phyloP scores from a whole-genome alignment of 2,888 invertebrate species.

The Himalopsyche kuldschensis region DNA sequence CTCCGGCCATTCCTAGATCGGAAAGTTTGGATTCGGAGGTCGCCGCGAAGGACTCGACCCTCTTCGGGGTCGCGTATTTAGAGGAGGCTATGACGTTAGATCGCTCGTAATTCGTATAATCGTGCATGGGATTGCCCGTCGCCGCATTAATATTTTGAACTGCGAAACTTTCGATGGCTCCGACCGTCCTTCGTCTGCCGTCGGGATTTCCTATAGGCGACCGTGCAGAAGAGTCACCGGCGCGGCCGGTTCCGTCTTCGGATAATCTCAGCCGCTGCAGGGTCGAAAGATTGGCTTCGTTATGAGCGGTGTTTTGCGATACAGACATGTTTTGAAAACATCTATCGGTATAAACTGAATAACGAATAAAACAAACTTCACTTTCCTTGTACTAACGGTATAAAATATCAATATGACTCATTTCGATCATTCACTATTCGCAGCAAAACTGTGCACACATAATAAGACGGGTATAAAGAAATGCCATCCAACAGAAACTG shows the following conservation, averaged over 20 bases:
- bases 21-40: background rate
- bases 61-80: constrained; percentile 76
- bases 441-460: background rate
- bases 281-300: constrained; percentile 51
- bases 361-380: background rate
- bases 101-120: constrained; percentile 64
- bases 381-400: background rate
- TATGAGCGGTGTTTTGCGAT: constrained; percentile 18
- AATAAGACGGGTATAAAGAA: background rate
- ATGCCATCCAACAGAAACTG: background rate
- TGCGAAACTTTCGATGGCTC: constrained; percentile 68
- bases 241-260: constrained; percentile 58
- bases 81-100: constrained; percentile 76
- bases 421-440: background rate
- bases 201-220: constrained; percentile 48
- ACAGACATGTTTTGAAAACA: constrained; percentile 23
- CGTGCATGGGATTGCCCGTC: constrained; percentile 49
- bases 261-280: constrained; percentile 59
- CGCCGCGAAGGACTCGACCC: constrained; percentile 64
- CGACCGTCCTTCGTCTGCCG: constrained; percentile 60
- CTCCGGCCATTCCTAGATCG: background rate
- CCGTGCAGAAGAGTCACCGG: constrained; percentile 52
- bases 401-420: constrained; percentile 1
- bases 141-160: constrained; percentile 54
- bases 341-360: background rate